Evolutionary conservation across 2,797 vertebrate species (phyloP), one percentile per base, ranked within the genome.

Genomic region (Anabacerthia variegaticeps): DNA sequence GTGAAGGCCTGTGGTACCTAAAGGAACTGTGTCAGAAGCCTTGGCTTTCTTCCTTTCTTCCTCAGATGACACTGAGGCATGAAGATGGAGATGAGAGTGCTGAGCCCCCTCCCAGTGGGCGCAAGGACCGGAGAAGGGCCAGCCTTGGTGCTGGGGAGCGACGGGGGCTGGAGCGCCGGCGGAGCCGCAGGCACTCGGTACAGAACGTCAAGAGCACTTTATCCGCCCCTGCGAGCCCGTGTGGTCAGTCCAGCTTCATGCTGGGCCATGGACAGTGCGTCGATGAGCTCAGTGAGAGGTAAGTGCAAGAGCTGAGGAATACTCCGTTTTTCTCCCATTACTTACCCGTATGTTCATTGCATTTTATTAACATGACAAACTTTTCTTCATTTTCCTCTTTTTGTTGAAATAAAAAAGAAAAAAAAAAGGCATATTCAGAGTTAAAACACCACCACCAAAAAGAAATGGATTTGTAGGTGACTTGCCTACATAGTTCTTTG

Each of bases 101-200:
- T 0, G 98, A 98, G 65, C 95, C 98, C 5, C 98, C 98, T 46
- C 98, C 98, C 8, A 98, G 97, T 1, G 98, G 98, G 36, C 96
- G 98, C 36, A 99, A 98, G 85, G 99, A 99, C 41, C 98, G 99
- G 27, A 96, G 99, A 26, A 98, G 99, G 37, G 98, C 99, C 85
- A 99, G 99, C 7, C 94, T 99, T 0, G 98, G 98, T 0, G 92
- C 97, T 10, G 98, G 96, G 0, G 99, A 99, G 88, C 98, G 96
- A 51, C 97, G 98, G 41, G 99, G 99, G 49, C 96, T 99, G 66
- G 99, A 99, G 96, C 98, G 99, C 32, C 98, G 99, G 52, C 98
- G 99, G 80, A 99, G 99, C 97, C 98, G 99, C 75, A 98, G 99
- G 93, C 99, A 99, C 96, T 99, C 99, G 0, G 98, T 99, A 23